Evolutionary conservation across 92 coral and sea anemone species (phyloP).

Genomic region (Phymanthus crucifer): DNA sequence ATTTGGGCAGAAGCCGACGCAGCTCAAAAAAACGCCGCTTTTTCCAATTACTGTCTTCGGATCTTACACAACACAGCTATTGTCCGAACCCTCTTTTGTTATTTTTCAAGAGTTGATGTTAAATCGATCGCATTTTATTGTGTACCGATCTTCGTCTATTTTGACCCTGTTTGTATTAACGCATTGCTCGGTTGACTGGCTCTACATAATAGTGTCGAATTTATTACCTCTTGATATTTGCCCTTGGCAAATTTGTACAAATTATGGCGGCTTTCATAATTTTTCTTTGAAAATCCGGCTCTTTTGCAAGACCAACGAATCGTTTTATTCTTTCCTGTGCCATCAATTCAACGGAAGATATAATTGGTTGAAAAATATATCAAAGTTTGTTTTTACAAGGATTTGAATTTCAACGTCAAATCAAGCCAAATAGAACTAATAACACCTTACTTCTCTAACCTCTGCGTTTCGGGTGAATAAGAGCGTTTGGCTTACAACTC

Average conservation of each 20-base stretch:
- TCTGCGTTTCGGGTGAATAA: not conserved
- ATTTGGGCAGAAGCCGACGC: constrained; percentile 30
- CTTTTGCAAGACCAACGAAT: constrained; percentile 38
- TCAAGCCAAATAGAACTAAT: constrained; percentile 34
- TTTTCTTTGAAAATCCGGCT: constrained; percentile 34
- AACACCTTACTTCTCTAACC: constrained; percentile 16
- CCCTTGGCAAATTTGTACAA: constrained; percentile 42
- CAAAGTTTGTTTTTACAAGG: constrained; percentile 22
- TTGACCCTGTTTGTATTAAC: constrained; percentile 22
- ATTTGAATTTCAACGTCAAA: not conserved
- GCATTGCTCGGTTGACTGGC: constrained; percentile 32
- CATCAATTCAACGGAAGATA: constrained; percentile 4
- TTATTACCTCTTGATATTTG: constrained; percentile 40
- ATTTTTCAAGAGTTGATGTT: constrained; percentile 34
- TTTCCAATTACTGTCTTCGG: constrained; percentile 36
- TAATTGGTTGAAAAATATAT: constrained; percentile 32
- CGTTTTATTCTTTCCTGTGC: constrained; percentile 3
- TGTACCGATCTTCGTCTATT: constrained; percentile 26
- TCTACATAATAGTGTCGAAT: constrained; percentile 40
- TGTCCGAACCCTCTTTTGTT: constrained; percentile 50
- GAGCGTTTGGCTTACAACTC: constrained; percentile 1
- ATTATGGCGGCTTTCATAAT: constrained; percentile 41
- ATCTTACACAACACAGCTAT: constrained; percentile 38
- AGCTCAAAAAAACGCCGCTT: constrained; percentile 39
- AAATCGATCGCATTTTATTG: constrained; percentile 53